Evolutionary conservation across 92 coral and sea anemone species (phyloP).

Genomic region (Zoanthus gigantus): DNA sequence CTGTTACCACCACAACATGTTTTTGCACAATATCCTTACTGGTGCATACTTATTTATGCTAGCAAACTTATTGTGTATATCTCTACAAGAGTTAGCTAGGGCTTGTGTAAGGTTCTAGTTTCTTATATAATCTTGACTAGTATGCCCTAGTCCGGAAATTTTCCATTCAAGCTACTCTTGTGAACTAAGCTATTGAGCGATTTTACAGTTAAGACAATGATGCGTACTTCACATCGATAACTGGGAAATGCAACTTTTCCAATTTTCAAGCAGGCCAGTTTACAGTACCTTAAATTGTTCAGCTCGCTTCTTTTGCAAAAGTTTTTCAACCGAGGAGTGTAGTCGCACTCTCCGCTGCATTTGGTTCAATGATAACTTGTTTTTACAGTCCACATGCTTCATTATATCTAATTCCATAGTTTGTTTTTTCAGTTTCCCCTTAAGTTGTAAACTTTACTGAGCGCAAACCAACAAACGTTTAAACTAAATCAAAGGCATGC

Average conservation of each 20-base stretch:
- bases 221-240: no score
- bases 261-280: not conserved
- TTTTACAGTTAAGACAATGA: no score
- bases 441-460: not conserved
- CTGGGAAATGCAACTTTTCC: not conserved
- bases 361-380: not conserved
- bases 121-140: no score
- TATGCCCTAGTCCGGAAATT: no score
- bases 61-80: no score
- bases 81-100: no score
- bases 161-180: no score
- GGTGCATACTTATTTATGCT: no score
- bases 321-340: constrained; percentile 23
- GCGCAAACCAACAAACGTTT: not conserved
- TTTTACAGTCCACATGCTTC: not conserved
- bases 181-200: no score
- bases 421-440: not conserved
- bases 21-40: no score
- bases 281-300: not conserved
- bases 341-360: constrained; percentile 22
- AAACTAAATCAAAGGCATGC: not conserved
- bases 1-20: not conserved
- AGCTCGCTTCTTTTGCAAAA: constrained; percentile 20
- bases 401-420: not conserved
- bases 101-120: no score